phyloP scores from a whole-genome alignment of 1,140 invertebrate genomes.

The Nomia melanderi region DNA sequence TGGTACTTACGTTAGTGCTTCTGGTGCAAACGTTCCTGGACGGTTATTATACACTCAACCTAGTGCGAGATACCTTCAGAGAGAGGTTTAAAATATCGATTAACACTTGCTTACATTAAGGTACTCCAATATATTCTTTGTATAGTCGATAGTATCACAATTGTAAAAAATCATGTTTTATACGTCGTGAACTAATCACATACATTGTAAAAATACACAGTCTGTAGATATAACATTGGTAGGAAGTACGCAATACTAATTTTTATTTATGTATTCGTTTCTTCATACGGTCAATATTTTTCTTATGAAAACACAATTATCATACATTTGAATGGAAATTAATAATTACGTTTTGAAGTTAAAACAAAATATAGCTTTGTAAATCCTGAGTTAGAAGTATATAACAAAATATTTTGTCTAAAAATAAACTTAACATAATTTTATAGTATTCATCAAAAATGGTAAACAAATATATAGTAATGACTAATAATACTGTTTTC shows the following conservation, averaged over 20 bases:
- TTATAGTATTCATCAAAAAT: background rate
- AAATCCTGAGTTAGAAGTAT: background rate
- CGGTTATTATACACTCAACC: slow-evolving; percentile 76
- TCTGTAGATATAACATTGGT: background rate
- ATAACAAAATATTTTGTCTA: background rate
- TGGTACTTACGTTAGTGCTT: slow-evolving; percentile 74
- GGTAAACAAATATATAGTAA: background rate
- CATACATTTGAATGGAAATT: slow-evolving; percentile 9
- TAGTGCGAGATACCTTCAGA: slow-evolving; percentile 73
- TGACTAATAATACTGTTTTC: slow-evolving; percentile 1
- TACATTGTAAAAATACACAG: background rate
- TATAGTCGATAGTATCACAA: background rate
- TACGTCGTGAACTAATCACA: background rate
- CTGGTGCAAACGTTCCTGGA: slow-evolving; percentile 72
- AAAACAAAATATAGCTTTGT: too few relatives aligned
- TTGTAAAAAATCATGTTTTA: slow-evolving; percentile 16
- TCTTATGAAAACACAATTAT: background rate
- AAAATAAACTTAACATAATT: background rate
- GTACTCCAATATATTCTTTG: background rate
- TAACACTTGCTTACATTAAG: background rate
- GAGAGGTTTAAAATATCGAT: slow-evolving; percentile 65
- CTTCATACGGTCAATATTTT: background rate
- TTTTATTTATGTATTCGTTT: slow-evolving; percentile 24
- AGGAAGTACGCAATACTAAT: background rate
- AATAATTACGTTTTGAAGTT: background rate